Evolutionary conservation across 2,113 vertebrate species (phyloP), one percentile per base, ranked within the genome.

Genomic region (Rhea americana): DNA sequence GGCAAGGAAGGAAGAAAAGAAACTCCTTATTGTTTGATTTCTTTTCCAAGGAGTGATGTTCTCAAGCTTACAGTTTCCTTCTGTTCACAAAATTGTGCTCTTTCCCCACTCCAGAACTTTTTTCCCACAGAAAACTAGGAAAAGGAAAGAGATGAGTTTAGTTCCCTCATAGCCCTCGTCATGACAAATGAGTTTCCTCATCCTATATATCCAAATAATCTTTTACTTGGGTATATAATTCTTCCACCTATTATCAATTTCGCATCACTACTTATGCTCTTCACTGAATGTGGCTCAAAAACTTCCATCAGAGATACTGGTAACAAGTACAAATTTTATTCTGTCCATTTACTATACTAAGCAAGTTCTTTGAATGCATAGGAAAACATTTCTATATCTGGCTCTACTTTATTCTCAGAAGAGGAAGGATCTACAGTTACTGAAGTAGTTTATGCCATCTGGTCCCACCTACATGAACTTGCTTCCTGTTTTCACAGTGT

Each of bases 401-500:
- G 48, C 50, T 76, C 30, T 81, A 10, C 78, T 84, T 87, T 71
- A 51, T 89, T 92, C 82, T 82, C 32, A 14, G 71, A 78, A 89
- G 67, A 87, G 45, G 53, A 82, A 70, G 32, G n/a, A 91, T 94
- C 74, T 76, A 22, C 41, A 85, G 89, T 85, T 90, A 68, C 71
- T 73, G 56, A 73, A 79, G 91, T 79, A 93, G 14, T 55, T 91
- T 77, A 37, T 47, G 63, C 89, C 96, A 94, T 93, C 94, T 95
- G 96, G 92, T 94, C 41, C 89, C 95, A 95, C 96, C 95, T 93
- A 96, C 94, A 22, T 26, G 41, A 55, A 93, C 93, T 96, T 95
- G 86, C 91, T 96, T 94, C 89, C 91, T 92, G 94, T 94, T 96
- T 96, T 95, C 95, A 96, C 93, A 96, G 93, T 96, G 87, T 96